Percentiles rank a stretch among this genome's conserved stretches.
phyloP scores from a whole-genome alignment of 2,888 invertebrate species.

The Tinea pellionella region DNA sequence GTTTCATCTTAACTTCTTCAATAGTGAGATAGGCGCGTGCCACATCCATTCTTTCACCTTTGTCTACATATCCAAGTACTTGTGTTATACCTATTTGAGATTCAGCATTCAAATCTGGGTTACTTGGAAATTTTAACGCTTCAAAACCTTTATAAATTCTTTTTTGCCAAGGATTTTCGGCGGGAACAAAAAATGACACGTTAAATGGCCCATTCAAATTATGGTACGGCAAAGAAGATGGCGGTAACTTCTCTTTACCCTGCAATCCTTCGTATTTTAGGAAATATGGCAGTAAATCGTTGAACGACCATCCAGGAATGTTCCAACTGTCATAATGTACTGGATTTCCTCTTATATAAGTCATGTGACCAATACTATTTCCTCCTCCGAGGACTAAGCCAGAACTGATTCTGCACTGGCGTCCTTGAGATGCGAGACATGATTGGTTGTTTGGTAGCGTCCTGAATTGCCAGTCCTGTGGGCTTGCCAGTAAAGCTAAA shows the following conservation, averaged over 20 bases:
- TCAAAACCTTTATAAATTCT: not conserved
- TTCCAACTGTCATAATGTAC: conserved; percentile 14
- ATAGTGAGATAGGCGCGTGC: conserved; percentile 7
- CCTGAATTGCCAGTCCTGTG: conserved; percentile 8
- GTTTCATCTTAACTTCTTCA: not conserved
- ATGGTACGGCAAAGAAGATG: not conserved
- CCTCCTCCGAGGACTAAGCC: conserved; percentile 10
- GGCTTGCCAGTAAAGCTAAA: not conserved
- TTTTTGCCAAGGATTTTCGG: conserved; percentile 5
- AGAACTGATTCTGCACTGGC: conserved; percentile 1
- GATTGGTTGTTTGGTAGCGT: not conserved
- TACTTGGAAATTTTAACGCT: not conserved
- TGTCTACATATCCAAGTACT: not conserved
- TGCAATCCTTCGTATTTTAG: conserved; percentile 3
- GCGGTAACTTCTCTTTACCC: not conserved
- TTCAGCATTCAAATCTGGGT: conserved; percentile 6
- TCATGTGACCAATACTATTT: conserved; percentile 4
- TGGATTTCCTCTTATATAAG: conserved; percentile 10
- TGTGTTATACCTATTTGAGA: conserved; percentile 7
- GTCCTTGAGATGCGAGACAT: not conserved
- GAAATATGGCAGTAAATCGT: conserved; percentile 7
- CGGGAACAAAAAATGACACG: not conserved
- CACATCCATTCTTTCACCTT: conserved; percentile 6
- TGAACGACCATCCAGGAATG: conserved; percentile 7
- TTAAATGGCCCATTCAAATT: not conserved